Base-by-base conservation (phyloP, 1,140 invertebrate species). In the Aethina tumida region DNA sequence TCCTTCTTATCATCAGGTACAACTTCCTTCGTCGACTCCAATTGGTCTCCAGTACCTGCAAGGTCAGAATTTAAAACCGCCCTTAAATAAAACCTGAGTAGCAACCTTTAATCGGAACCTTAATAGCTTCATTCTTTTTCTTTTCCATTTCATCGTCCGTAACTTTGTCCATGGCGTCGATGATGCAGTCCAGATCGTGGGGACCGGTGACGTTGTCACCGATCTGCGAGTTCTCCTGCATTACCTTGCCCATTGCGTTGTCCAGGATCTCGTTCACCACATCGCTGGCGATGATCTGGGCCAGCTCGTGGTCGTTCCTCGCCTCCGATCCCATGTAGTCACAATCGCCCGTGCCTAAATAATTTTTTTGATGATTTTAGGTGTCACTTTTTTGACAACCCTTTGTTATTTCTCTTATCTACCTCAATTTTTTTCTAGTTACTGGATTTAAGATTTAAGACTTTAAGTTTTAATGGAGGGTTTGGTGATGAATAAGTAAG, bases 211-310 rank as follows among this genome's bases (percentile, higher is more conserved):
- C 29, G n/a, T 41, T 41, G 25, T 18, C 15, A 15, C 10, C 15
- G 5, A 16, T 45, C 31, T 47, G 29, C 3, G 35, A 25, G 15
- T 36, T 26, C 15, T 32, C 36, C 2, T 44, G 28, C 34, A 45
- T 28, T 12, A 43, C 45, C 4, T 43, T 43, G 21, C 42, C 47
- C 4, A 54, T 19, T 9, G 45, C 50, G 28, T 50, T 47, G n/a
- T 52, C 45, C 0, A 55, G 16, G n/a, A 55, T 52, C 24, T 55
- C 52, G 10, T 46, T 32, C 18, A 55, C 35, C 5, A 50, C 18
- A 17, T 50, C 47, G 6, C 35, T 41, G 8, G 45, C 47, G 9
- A 54, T 39, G 6, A 31, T 18, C 10, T 43, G 39, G 0, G 50
- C 27, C 3, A 13, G 22, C n/a, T 10, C 29, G 1, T 15, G 14